These are phyloP conservation scores for Danio albolineatus DNA, from an alignment of 2,797 vertebrate species.

Conservation along the genomic window DNA sequence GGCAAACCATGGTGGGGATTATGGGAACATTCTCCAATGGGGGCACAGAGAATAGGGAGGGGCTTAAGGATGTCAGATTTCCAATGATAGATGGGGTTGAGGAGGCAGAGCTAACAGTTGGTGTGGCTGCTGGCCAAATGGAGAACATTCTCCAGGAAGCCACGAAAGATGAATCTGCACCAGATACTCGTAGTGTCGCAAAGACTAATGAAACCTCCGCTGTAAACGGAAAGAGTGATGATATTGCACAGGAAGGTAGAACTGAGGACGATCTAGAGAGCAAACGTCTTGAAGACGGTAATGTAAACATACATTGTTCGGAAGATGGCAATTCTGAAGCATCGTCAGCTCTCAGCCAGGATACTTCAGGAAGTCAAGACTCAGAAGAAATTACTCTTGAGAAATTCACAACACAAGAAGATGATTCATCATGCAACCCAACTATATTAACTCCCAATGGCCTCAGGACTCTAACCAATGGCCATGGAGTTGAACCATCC, in stretches of 20 bases:
- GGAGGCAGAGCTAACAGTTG: conserved; percentile 86
- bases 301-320: conserved; percentile 33
- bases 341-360: conserved; percentile 33
- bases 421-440: conserved; percentile 40
- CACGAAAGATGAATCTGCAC: conserved; percentile 84
- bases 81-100: conserved; percentile 52
- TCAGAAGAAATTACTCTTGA: conserved; percentile 55
- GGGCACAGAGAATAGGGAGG: conserved; percentile 51
- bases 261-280: conserved; percentile 61
- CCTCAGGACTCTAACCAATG: conserved; percentile 74
- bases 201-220: conserved; percentile 39
- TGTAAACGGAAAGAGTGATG: conserved; percentile 51
- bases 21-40: conserved; percentile 63
- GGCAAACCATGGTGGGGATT: conserved; percentile 67
- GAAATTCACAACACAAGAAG: conserved; percentile 49
- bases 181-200: conserved; percentile 55
- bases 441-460: conserved; percentile 54
- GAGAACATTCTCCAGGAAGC: conserved; percentile 97
- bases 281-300: conserved; percentile 36
- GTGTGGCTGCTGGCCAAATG: conserved; percentile 91
- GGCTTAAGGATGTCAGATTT: conserved; percentile 33
- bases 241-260: conserved; percentile 23
- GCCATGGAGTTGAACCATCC: conserved; percentile 66
- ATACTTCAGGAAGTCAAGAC: conserved; percentile 51
- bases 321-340: conserved; percentile 23